Evolutionary conservation across 2,113 vertebrate genomes (phyloP).

Genomic region (Terrapene triunguis): DNA sequence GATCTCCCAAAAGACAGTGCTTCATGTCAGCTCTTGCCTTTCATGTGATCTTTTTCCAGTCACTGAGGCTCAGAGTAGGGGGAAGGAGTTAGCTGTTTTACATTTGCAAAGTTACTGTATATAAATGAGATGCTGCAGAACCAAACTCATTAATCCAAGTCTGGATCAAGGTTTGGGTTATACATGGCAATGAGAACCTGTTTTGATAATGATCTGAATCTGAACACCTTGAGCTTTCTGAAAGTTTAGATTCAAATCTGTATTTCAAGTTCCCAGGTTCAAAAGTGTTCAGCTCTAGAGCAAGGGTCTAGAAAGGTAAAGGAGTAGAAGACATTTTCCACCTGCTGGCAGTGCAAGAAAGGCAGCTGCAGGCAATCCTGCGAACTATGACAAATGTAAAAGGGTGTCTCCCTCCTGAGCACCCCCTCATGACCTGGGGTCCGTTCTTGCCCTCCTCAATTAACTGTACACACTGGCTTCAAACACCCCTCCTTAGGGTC

Average conservation of each 20-base stretch:
- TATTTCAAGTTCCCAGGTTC: not conserved
- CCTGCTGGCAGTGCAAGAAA: not conserved
- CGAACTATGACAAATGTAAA: not conserved
- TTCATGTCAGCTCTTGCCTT: constrained; percentile 1
- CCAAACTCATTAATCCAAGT: not conserved
- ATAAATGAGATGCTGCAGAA: not conserved
- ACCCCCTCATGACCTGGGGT: not conserved
- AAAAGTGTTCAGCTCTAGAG: not conserved
- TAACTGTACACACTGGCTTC: not conserved
- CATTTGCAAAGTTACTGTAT: not conserved
- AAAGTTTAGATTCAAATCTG: not conserved
- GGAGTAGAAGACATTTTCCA: not conserved
- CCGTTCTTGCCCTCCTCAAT: not conserved
- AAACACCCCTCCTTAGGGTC: not conserved
- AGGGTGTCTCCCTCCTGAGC: not conserved
- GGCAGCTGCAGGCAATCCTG: not conserved
- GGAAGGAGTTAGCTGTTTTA: not conserved
- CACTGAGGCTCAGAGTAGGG: not conserved
- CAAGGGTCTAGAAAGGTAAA: not conserved
- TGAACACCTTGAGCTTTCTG: not conserved
- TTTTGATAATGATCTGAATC: not conserved
- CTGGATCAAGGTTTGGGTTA: not conserved
- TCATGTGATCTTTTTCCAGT: not conserved
- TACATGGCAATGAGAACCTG: not conserved
- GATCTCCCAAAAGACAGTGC: constrained; percentile 15